phyloP scores from a whole-genome alignment of 2,113 vertebrate species.

The Phaethon lepturus region DNA sequence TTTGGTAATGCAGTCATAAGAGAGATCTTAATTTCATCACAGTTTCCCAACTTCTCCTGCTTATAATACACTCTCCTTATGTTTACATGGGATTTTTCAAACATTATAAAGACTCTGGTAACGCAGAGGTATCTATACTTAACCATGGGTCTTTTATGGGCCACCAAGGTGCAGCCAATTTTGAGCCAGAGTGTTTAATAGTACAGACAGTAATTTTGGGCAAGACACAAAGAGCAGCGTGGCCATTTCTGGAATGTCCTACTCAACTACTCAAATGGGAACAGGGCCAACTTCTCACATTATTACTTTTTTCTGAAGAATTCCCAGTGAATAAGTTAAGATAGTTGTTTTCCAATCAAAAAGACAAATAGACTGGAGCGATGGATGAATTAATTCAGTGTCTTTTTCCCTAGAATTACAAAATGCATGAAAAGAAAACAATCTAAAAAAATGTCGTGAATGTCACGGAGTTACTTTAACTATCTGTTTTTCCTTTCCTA shows the following conservation, averaged over 20 bases:
- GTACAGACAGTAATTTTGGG: background rate
- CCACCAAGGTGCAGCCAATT: background rate
- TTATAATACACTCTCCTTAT: background rate
- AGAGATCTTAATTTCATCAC: background rate
- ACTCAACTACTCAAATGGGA: background rate
- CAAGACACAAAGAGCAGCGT: background rate
- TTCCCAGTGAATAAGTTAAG: background rate
- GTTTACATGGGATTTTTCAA: background rate
- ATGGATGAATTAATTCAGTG: background rate
- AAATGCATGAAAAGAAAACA: background rate
- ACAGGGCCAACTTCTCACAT: background rate
- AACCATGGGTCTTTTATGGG: background rate
- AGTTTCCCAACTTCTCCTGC: accelerated
- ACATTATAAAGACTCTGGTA: background rate
- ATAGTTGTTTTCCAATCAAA: background rate
- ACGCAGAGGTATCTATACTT: background rate
- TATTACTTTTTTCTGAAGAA: background rate
- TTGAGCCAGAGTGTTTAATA: background rate
- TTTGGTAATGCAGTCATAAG: background rate
- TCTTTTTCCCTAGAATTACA: background rate
- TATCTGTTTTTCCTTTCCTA: background rate
- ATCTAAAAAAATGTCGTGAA: background rate
- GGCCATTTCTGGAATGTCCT: background rate
- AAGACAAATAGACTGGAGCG: background rate
- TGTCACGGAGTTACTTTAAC: background rate